Evolutionary conservation across 2,113 vertebrate species (phyloP).

Genomic region (Myotis yumanensis): DNA sequence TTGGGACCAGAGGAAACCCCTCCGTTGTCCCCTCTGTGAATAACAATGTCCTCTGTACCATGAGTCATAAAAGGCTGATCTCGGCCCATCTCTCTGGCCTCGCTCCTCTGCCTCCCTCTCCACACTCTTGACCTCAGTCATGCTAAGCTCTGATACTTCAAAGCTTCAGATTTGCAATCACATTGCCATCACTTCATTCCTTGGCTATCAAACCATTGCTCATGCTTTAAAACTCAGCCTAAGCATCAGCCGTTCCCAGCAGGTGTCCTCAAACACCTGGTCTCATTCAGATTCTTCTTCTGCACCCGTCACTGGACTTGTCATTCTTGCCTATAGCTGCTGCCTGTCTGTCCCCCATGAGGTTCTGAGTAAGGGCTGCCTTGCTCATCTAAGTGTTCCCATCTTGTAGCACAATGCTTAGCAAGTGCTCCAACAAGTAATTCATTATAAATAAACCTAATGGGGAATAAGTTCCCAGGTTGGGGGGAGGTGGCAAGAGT

Average conservation of each 20-base stretch:
- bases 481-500: background rate
- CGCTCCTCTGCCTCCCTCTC: fast-evolving
- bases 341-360: background rate
- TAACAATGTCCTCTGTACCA: background rate
- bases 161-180: background rate
- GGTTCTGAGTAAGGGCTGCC: background rate
- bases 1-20: background rate
- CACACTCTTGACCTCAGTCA: background rate
- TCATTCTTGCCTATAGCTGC: background rate
- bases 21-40: background rate
- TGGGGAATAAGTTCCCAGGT: background rate
- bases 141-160: background rate
- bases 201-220: background rate
- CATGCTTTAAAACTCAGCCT: background rate
- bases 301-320: background rate
- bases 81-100: background rate
- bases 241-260: background rate
- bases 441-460: background rate
- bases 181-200: background rate
- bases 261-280: background rate
- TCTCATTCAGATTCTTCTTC: background rate
- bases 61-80: background rate
- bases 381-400: background rate
- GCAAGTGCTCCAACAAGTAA: background rate
- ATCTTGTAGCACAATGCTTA: background rate